Conservation (phyloP, 1,140 invertebrate species). For the Bradynema listronoti region DNA sequence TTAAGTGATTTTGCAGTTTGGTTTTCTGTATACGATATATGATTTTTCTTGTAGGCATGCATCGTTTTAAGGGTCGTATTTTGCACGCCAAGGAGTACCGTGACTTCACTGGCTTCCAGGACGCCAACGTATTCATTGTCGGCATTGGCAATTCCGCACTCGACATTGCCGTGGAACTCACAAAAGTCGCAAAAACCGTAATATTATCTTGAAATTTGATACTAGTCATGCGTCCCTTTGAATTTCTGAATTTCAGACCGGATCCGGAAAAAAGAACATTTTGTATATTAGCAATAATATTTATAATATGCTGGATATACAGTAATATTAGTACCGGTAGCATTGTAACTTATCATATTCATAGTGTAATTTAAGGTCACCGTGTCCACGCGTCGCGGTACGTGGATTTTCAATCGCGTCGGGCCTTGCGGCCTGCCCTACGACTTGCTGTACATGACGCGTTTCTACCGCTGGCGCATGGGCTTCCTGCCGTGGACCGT, state of each 20-base stretch:
- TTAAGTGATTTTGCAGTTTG: constrained; percentile 8
- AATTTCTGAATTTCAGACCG: background rate
- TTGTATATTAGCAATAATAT: too few species aligned
- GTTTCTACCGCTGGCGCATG: constrained; percentile 42
- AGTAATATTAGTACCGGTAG: background rate
- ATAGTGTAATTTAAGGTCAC: constrained; percentile 56
- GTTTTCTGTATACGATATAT: background rate
- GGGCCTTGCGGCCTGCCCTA: constrained; percentile 50
- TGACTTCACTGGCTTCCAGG: constrained; percentile 57
- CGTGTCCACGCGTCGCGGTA: constrained; percentile 61
- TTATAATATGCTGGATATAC: background rate
- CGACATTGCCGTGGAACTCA: constrained; percentile 63
- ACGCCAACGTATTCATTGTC: constrained; percentile 60
- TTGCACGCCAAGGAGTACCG: constrained; percentile 61
- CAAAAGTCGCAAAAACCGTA: constrained; percentile 58
- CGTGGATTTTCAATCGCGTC: constrained; percentile 60
- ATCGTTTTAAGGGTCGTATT: constrained; percentile 59
- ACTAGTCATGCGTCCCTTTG: background rate
- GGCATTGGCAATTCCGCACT: constrained; percentile 64
- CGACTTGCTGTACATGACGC: constrained; percentile 44
- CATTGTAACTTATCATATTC: background rate
- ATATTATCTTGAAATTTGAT: background rate
- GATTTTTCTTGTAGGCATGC: constrained; percentile 46
- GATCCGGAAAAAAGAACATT: too few species aligned
- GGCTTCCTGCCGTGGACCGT: constrained; percentile 49